Conservation (phyloP, 2,113 vertebrate species). For the Ginglymostoma cirratum region DNA sequence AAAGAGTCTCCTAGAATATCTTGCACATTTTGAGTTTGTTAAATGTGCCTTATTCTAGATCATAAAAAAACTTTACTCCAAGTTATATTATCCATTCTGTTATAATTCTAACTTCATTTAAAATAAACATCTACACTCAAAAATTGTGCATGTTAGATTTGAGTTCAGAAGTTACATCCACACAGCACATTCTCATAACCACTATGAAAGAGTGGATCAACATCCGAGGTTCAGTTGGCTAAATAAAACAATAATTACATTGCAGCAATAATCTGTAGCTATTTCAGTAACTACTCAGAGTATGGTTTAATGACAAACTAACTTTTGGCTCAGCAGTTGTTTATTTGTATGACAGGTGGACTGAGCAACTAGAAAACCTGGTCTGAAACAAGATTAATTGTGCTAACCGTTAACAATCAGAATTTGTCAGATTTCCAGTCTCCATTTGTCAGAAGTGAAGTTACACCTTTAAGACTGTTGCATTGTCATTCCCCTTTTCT, state of each 20-base stretch:
- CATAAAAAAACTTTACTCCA: neutral
- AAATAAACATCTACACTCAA: constrained; percentile 33
- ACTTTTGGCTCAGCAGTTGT: neutral
- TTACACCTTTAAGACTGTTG: neutral
- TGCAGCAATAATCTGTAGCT: neutral
- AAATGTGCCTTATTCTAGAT: neutral
- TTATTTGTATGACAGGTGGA: neutral
- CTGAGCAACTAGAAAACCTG: neutral
- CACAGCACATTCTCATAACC: neutral
- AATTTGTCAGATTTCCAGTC: neutral
- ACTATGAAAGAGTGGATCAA: neutral
- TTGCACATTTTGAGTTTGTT: neutral
- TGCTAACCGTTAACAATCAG: neutral
- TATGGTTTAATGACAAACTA: neutral
- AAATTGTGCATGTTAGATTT: constrained; percentile 27
- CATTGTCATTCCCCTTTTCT: neutral
- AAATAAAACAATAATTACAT: neutral
- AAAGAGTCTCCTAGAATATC: neutral
- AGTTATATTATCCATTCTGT: constrained; percentile 26
- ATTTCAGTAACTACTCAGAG: neutral
- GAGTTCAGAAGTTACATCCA: constrained; percentile 18
- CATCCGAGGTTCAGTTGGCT: constrained; percentile 3
- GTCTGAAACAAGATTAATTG: neutral
- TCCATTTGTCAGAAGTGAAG: neutral
- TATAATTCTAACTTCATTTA: constrained; percentile 34